phyloP scores from a whole-genome alignment of 2,113 vertebrate genomes.

The Passer montanus region DNA sequence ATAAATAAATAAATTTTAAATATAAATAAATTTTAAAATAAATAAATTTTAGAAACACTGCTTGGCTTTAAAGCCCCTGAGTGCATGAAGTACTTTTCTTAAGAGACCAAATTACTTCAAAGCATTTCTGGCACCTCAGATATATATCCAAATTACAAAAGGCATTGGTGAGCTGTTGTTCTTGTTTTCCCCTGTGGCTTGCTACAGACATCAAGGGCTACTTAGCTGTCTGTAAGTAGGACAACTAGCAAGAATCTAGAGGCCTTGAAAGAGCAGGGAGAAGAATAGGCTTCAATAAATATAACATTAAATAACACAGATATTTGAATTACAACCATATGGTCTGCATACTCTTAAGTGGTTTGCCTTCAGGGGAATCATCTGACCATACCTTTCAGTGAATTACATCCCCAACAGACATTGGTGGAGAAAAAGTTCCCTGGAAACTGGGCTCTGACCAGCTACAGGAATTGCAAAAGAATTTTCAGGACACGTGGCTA shows the following conservation, averaged over 20 bases:
- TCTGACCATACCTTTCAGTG: not conserved
- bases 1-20: not conserved
- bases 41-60: not conserved
- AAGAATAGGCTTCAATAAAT: not conserved
- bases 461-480: not conserved
- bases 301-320: not conserved
- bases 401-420: not conserved
- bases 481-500: not conserved
- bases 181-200: not conserved
- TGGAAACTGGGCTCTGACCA: not conserved
- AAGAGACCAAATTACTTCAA: slow-evolving; percentile 17
- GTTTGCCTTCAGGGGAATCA: not conserved
- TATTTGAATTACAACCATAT: not conserved
- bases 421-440: not conserved
- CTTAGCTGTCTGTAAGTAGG: not conserved
- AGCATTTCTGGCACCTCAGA: not conserved
- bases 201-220: not conserved
- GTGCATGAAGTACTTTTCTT: not conserved
- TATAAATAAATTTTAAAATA: not conserved
- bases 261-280: not conserved
- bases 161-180: not conserved
- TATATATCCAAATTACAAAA: slow-evolving; percentile 12
- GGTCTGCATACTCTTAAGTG: not conserved
- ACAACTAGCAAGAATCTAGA: not conserved
- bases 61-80: not conserved